These are phyloP conservation scores for Eurytoma californica DNA, from an alignment of 2,888 invertebrate genomes.

Conservation along the genomic window DNA sequence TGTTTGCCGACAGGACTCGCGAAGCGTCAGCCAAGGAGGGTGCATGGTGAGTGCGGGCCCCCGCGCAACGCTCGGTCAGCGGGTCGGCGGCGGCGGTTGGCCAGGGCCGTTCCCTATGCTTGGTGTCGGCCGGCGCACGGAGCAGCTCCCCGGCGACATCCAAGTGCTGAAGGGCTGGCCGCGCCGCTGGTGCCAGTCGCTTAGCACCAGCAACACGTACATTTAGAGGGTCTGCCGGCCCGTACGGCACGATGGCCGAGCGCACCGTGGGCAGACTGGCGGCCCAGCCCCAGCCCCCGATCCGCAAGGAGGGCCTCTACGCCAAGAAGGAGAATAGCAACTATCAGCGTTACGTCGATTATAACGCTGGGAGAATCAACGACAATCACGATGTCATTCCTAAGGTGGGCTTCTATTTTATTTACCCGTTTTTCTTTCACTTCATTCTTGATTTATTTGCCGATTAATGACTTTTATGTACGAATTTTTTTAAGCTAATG, in stretches of 20 bases:
- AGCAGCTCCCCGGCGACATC: constrained; percentile 59
- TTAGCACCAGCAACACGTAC: constrained; percentile 63
- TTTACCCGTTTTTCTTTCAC: too few species aligned
- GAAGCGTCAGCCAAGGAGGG: constrained; percentile 59
- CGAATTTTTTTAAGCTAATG: too few species aligned
- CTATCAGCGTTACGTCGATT: constrained; percentile 57
- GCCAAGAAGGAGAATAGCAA: constrained; percentile 59
- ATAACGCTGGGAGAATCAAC: constrained; percentile 28
- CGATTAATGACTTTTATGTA: too few species aligned
- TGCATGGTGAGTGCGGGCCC: constrained; percentile 67
- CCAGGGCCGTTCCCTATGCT: constrained; percentile 70
- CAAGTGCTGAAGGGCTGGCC: constrained; percentile 72
- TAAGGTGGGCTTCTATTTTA: too few species aligned
- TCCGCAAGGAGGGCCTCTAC: constrained; percentile 61
- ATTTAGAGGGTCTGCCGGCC: constrained; percentile 65
- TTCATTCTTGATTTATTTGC: too few species aligned
- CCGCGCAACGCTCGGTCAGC: constrained; percentile 49
- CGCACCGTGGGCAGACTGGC: constrained; percentile 37
- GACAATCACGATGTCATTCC: too few species aligned
- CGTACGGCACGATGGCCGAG: constrained; percentile 63
- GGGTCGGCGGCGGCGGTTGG: constrained; percentile 8
- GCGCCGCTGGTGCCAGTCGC: constrained; percentile 70
- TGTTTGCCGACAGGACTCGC: constrained; percentile 60
- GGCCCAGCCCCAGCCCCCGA: not conserved
- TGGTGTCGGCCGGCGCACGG: constrained; percentile 62